Base-by-base conservation (phyloP, 2,113 vertebrate species). In the Syngnathoides biaculeatus region DNA sequence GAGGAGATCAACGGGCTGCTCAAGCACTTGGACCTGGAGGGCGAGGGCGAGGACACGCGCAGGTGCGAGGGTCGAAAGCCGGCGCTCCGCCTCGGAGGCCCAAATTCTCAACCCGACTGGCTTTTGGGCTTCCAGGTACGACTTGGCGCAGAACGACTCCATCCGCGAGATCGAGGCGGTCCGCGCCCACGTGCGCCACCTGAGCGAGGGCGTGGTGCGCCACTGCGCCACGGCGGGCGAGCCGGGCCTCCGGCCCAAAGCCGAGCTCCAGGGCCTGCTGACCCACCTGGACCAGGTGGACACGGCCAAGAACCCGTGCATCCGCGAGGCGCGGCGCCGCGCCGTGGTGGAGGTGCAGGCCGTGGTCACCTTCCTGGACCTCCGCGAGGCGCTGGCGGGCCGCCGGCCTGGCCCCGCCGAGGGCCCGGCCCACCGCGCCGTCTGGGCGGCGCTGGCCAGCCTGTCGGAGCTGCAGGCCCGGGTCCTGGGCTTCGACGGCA, bases 1-100 rank as follows among this genome's bases (percentile, higher is more conserved):
- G 94, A 97, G 79, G 96, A 98, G 80, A 98, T 99, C 73, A 96
- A 98, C 80, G 93, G 92, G 20, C 87, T 99, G 59, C 87, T 97
- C 61, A 96, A 93, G 58, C 96, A 97, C 35, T 86, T 99, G 78
- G 97, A 99, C 76, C 86, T 97, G 74, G 97, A 98, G 69, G 96
- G 93, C 59, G 97, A 96, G 82, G 95, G 94, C 9, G 92, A 95
- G 43, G 91, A 90, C 66, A 93, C 94, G 0, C 88, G 90, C 0
- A 91, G 92, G 92, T 67, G n/a, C n/a, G n/a, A n/a, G n/a, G n/a
- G n/a, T n/a, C n/a, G n/a, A 20, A 48, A 17, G 20, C 17, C 19
- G 57, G 2, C 30, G 30, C 30, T 35, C 30, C 30, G 30, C 6
- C 30, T 35, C 30, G 30, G 30, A 35, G n/a, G n/a, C n/a, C n/a